These are phyloP conservation scores for Pangasius mekongensis DNA, from an alignment of 2,797 vertebrate species.

Conservation along the genomic window DNA sequence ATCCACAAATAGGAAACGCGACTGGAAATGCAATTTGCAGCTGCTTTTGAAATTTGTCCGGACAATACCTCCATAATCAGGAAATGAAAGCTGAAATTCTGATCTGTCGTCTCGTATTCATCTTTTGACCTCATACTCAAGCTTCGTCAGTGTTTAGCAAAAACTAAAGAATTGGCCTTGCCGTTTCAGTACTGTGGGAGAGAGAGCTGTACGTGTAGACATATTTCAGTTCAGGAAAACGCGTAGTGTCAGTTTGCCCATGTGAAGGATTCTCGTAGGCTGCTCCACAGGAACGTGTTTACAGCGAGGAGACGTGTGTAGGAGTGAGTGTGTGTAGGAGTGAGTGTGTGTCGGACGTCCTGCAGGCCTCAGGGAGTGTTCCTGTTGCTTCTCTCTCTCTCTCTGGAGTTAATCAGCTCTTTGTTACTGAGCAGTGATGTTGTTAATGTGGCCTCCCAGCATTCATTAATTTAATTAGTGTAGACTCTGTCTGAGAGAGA, in stretches of 20 bases:
- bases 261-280: not conserved
- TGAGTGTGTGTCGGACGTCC: not conserved
- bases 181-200: not conserved
- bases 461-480: conserved; percentile 72
- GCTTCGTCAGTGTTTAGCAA: not conserved
- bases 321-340: conserved; percentile 58
- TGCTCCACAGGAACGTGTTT: not conserved
- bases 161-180: not conserved
- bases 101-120: not conserved
- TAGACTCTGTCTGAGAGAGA: conserved; percentile 7
- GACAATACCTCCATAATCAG: not conserved
- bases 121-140: not conserved
- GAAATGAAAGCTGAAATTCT: not conserved
- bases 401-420: conserved; percentile 67
- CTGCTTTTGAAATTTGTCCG: no score
- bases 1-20: no score
- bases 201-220: no score
- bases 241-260: no score
- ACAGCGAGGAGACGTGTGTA: conserved; percentile 34
- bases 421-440: conserved; percentile 65
- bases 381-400: conserved; percentile 37
- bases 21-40: no score
- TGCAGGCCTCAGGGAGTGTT: conserved; percentile 16
- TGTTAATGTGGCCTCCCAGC: conserved; percentile 66
- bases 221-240: not conserved